Conservation (phyloP, 2,888 invertebrate species). For the Antheraea assamensis region DNA sequence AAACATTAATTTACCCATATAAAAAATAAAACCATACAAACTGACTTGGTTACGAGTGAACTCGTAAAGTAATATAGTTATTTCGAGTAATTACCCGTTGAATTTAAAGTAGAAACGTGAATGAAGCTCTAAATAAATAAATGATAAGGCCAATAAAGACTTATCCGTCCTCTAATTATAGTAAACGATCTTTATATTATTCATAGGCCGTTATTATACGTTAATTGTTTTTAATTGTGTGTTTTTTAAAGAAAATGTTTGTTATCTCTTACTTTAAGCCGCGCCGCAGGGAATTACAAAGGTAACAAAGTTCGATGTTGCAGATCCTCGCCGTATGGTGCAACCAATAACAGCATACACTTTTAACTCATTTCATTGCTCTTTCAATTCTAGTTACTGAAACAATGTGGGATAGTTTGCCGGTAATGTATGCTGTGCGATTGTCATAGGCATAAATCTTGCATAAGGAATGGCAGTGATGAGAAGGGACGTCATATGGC, state of each 20-base stretch:
- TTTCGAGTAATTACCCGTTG: conserved; percentile 38
- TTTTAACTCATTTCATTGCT: conserved; percentile 50
- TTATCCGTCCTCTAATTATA: conserved; percentile 48
- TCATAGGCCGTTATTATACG: conserved; percentile 45
- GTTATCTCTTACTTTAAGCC: conserved; percentile 51
- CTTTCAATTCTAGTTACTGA: conserved; percentile 30
- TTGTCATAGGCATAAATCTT: conserved; percentile 62
- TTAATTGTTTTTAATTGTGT: conserved; percentile 51
- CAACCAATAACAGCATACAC: conserved; percentile 53
- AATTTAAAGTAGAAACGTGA: conserved; percentile 33
- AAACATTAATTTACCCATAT: conserved; percentile 23
- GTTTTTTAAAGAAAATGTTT: conserved; percentile 50
- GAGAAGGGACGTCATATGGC: conserved; percentile 71
- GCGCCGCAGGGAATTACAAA: conserved; percentile 61
- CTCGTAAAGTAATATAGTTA: conserved; percentile 31
- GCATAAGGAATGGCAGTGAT: conserved; percentile 54
- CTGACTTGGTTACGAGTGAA: conserved; percentile 21
- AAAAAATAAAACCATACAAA: conserved; percentile 24
- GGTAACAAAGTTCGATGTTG: conserved; percentile 65
- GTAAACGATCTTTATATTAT: conserved; percentile 52
- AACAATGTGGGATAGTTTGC: conserved; percentile 21
- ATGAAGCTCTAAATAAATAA: conserved; percentile 48
- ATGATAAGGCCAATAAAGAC: conserved; percentile 53
- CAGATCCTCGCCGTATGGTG: conserved; percentile 59
- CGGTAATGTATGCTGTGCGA: conserved; percentile 46